phyloP scores from a whole-genome alignment of 2,888 invertebrate species.

The Drosophila merina region DNA sequence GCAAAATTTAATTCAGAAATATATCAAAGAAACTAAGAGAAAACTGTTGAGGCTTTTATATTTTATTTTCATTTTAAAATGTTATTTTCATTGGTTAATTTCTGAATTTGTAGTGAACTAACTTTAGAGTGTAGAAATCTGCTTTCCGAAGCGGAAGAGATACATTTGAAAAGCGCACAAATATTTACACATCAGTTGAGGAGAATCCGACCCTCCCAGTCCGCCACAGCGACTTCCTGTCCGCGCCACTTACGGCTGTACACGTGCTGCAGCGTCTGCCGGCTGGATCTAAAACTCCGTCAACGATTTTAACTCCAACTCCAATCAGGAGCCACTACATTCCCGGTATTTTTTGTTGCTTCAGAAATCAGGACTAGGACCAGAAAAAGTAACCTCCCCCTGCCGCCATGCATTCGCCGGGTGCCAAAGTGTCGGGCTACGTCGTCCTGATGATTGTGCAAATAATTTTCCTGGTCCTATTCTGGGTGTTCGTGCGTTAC shows the following conservation, averaged over 20 bases:
- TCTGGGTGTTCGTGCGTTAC: constrained; percentile 85
- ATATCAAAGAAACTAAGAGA: not conserved
- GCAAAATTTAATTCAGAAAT: not conserved
- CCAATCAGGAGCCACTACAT: constrained; percentile 38
- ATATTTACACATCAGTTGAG: constrained; percentile 45
- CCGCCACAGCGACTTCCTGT: constrained; percentile 54
- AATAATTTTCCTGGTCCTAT: constrained; percentile 85
- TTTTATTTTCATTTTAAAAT: not conserved
- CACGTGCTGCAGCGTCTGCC: constrained; percentile 68
- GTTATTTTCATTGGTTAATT: not conserved
- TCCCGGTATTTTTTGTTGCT: constrained; percentile 17
- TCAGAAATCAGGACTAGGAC: not conserved
- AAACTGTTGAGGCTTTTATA: too few species aligned
- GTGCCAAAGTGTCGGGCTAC: constrained; percentile 82
- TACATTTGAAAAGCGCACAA: constrained; percentile 46
- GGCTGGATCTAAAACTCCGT: constrained; percentile 56
- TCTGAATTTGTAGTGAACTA: not conserved
- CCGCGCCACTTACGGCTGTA: constrained; percentile 55
- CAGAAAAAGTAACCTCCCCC: not conserved
- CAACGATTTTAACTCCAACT: constrained; percentile 33
- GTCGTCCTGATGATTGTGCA: constrained; percentile 84
- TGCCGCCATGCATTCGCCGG: constrained; percentile 81
- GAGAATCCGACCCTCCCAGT: constrained; percentile 1
- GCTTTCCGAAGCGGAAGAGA: constrained; percentile 6
- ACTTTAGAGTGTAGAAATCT: constrained; percentile 11